These are phyloP conservation scores for Tringa solitaria DNA, from an alignment of 2,113 vertebrate genomes.

Conservation along the genomic window DNA sequence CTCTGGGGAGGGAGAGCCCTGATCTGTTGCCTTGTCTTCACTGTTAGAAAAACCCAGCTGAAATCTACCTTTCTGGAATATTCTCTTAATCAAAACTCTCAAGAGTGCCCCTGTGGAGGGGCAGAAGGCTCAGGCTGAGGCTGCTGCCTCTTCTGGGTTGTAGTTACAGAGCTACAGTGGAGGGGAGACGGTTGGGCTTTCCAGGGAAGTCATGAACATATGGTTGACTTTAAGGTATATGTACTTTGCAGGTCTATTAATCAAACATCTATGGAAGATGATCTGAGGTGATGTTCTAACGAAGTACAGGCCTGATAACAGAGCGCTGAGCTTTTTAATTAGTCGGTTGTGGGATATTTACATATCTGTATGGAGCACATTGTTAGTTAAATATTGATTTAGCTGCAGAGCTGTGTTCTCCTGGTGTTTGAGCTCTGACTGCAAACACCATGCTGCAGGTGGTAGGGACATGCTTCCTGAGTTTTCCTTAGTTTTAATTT, in stretches of 20 bases:
- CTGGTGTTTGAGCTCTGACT: neutral
- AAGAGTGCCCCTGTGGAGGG: neutral
- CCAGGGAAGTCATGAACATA: neutral
- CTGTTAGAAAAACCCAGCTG: neutral
- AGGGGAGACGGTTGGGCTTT: neutral
- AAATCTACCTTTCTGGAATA: neutral
- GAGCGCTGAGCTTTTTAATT: neutral
- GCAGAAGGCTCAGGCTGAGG: neutral
- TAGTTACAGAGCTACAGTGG: neutral
- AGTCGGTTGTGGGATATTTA: neutral
- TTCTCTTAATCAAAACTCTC: neutral
- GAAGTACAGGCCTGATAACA: neutral
- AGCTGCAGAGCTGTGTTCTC: neutral
- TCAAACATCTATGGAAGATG: neutral
- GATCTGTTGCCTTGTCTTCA: neutral
- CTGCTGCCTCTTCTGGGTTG: neutral
- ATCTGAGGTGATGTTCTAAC: neutral
- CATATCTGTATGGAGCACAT: neutral
- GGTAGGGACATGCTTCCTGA: neutral
- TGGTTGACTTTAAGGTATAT: neutral
- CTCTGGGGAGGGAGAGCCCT: neutral
- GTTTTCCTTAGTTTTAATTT: neutral
- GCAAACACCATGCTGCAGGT: neutral
- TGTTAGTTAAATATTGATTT: constrained; percentile 50
- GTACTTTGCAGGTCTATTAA: neutral